Conservation (phyloP, 2,113 vertebrate species). For the Callaeas wilsoni region DNA sequence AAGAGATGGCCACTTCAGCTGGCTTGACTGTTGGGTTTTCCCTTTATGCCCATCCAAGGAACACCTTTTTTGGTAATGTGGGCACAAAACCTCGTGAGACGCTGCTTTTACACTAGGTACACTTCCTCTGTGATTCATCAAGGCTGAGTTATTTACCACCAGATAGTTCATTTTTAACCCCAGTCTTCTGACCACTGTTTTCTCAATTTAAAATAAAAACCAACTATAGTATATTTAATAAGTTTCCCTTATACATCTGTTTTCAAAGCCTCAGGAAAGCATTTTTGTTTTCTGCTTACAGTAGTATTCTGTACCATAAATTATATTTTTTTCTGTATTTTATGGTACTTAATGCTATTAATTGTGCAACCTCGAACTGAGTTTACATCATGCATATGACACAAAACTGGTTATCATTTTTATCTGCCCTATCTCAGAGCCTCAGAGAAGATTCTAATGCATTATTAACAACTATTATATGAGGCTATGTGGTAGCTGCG, state of each 20-base stretch:
- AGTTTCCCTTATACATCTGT: background rate
- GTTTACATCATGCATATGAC: background rate
- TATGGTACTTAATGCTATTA: background rate
- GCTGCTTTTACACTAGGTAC: conserved; percentile 47
- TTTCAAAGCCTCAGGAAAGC: background rate
- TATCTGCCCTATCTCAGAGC: background rate
- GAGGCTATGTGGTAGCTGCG: background rate
- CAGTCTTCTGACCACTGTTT: background rate
- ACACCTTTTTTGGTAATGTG: conserved; percentile 57
- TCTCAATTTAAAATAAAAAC: background rate
- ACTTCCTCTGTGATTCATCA: conserved; percentile 66
- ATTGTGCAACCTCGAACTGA: background rate
- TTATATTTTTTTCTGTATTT: background rate
- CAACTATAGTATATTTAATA: background rate
- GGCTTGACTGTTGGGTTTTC: conserved; percentile 47
- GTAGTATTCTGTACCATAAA: background rate
- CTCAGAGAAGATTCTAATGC: background rate
- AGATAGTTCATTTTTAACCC: conserved; percentile 56
- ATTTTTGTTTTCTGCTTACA: background rate
- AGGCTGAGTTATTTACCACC: conserved; percentile 22
- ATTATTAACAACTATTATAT: background rate
- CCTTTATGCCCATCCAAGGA: conserved; percentile 59
- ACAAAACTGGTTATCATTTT: background rate
- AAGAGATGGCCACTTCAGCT: conserved; percentile 68
- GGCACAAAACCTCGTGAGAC: background rate